Percentiles rank a stretch among this genome's conserved stretches.
Conservation (phyloP, 37 sponge, comb jelly and placozoan species). For the Agelas oroides region DNA sequence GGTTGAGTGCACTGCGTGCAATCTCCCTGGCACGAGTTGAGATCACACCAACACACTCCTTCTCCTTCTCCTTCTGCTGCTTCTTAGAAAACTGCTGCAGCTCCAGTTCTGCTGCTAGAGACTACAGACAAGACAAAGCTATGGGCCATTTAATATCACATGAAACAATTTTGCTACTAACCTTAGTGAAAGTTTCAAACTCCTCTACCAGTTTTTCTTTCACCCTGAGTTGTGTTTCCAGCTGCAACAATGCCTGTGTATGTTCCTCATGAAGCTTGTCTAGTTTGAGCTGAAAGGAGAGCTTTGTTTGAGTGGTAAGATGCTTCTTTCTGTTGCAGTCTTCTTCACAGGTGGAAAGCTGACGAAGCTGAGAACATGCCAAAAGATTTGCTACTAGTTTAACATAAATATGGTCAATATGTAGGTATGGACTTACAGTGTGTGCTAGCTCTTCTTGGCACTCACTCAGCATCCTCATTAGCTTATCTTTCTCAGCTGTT, state of each 20-base stretch:
- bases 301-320: not conserved
- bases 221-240: not conserved
- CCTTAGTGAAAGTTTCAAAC: not conserved
- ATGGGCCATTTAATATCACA: not conserved
- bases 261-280: not conserved
- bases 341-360: slow-evolving; percentile 8
- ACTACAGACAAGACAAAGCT: not conserved
- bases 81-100: not conserved
- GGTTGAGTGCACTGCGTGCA: slow-evolving; percentile 38
- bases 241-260: not conserved
- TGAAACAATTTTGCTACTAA: not conserved
- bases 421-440: slow-evolving; percentile 3
- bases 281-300: not conserved
- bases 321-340: slow-evolving; percentile 2
- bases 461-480: not conserved
- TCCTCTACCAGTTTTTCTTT: not conserved
- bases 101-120: not conserved
- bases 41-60: not conserved
- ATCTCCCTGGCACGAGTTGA: slow-evolving; percentile 49
- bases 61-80: not conserved
- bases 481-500: slow-evolving; percentile 22
- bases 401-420: not conserved
- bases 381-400: not conserved
- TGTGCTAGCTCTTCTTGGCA: slow-evolving; percentile 6
- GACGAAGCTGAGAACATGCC: not conserved